Percentiles rank a stretch among this genome's conserved stretches.
Conservation (phyloP, 2,113 vertebrate genomes). For the Lophius piscatorius region DNA sequence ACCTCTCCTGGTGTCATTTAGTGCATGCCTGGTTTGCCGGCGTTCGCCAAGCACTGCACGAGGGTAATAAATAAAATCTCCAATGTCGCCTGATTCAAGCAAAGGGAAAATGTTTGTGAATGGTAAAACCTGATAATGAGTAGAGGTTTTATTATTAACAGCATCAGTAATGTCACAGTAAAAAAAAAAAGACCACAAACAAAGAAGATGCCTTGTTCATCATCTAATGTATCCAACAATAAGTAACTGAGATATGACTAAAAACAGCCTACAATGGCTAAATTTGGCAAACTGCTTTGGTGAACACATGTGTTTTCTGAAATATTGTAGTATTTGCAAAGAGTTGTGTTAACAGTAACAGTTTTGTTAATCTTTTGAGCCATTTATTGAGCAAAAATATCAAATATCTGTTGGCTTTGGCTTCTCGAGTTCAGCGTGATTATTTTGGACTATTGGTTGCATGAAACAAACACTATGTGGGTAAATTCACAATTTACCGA, state of each 20-base stretch:
- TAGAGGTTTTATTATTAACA: not conserved
- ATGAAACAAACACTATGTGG: not conserved
- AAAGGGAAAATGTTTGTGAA: not conserved
- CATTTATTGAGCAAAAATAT: not conserved
- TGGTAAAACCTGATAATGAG: not conserved
- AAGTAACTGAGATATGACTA: not conserved
- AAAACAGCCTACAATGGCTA: too few species aligned
- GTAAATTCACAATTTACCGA: too few species aligned
- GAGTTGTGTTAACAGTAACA: too few species aligned
- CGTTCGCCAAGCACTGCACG: slow-evolving; percentile 25
- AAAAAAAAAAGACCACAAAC: not conserved
- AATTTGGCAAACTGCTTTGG: too few species aligned
- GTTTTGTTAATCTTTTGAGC: not conserved
- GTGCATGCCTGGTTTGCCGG: not conserved
- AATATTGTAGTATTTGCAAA: too few species aligned
- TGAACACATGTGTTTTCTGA: too few species aligned
- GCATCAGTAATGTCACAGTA: not conserved
- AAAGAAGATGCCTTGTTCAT: not conserved
- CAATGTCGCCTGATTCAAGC: slow-evolving; percentile 22
- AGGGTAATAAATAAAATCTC: slow-evolving; percentile 27
- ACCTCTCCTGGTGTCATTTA: slow-evolving; percentile 35
- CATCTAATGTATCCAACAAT: too few species aligned
- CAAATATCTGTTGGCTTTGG: too few species aligned
- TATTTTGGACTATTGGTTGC: not conserved
- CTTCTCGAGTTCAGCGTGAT: too few species aligned